Conservation (phyloP, 2,888 invertebrate genomes). For the Drosophila algonquin region DNA sequence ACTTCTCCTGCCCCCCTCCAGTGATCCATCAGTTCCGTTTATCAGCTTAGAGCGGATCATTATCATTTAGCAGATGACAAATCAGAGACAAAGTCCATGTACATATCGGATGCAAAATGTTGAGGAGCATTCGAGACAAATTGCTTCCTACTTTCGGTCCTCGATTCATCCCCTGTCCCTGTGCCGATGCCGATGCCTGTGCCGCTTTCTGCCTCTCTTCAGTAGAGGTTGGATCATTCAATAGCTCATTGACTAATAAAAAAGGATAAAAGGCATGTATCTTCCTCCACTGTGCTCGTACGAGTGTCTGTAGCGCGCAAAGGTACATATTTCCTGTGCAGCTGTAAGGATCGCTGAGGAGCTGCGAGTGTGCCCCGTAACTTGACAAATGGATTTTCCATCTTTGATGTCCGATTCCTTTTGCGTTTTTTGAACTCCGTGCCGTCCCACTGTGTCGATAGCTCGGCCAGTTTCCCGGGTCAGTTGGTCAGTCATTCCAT, state of each 20-base stretch:
- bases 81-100: neutral
- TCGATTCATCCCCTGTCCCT: conserved; percentile 3
- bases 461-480: conserved; percentile 12
- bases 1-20: neutral
- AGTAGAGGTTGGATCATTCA: conserved; percentile 39
- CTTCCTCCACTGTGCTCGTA: conserved; percentile 12
- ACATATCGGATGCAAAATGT: conserved; percentile 49
- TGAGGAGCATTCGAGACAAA: conserved; percentile 59
- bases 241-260: conserved; percentile 69
- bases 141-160: conserved; percentile 60
- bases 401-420: conserved; percentile 21
- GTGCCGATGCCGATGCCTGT: conserved; percentile 23
- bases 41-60: conserved; percentile 12
- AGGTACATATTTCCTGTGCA: conserved; percentile 26
- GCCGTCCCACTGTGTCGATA: conserved; percentile 43
- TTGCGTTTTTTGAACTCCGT: conserved; percentile 25
- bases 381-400: conserved; percentile 74
- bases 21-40: neutral
- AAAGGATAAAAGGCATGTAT: conserved; percentile 27
- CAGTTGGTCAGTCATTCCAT: conserved; percentile 18
- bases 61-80: conserved; percentile 19
- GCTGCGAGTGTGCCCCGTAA: conserved; percentile 53
- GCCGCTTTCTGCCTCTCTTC: conserved; percentile 43
- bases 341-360: conserved; percentile 52
- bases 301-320: conserved; percentile 2